phyloP scores from a whole-genome alignment of 1,140 invertebrate species.

The Aphelenchoides fujianensis region DNA sequence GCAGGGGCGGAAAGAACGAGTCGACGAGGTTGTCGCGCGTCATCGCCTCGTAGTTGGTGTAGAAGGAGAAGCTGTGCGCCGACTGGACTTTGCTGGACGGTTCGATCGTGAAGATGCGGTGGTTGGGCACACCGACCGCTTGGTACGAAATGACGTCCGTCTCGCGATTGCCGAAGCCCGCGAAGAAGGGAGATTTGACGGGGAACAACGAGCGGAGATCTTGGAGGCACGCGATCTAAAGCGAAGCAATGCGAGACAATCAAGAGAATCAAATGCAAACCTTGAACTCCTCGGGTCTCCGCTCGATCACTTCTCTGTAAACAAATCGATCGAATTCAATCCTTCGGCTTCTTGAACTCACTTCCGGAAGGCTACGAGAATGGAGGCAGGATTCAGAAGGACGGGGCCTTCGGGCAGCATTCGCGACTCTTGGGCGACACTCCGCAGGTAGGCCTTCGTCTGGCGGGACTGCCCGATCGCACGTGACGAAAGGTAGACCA shows the following conservation, averaged over 20 bases:
- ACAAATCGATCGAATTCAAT: too few species aligned
- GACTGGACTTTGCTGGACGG: slow-evolving; percentile 85
- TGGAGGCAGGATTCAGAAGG: slow-evolving; percentile 89
- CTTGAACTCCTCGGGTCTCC: slow-evolving; percentile 98
- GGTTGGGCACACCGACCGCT: slow-evolving; percentile 90
- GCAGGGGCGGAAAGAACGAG: slow-evolving; percentile 58
- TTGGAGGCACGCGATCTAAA: slow-evolving; percentile 81
- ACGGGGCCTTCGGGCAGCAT: slow-evolving; percentile 91
- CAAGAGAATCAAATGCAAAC: background rate
- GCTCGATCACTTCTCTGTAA: slow-evolving; percentile 93
- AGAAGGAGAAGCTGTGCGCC: slow-evolving; percentile 51
- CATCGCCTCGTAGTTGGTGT: slow-evolving; percentile 53
- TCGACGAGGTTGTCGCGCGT: slow-evolving; percentile 55
- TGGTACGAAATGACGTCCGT: slow-evolving; percentile 94
- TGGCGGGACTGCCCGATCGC: slow-evolving; percentile 84
- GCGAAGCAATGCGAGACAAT: background rate
- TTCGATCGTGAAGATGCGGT: slow-evolving; percentile 97
- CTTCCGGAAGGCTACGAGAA: slow-evolving; percentile 90
- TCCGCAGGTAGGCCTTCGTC: slow-evolving; percentile 90
- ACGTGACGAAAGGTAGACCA: slow-evolving; percentile 81
- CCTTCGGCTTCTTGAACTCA: too few species aligned
- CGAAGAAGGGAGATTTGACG: slow-evolving; percentile 84
- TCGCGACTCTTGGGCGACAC: slow-evolving; percentile 85
- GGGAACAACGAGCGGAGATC: slow-evolving; percentile 93
- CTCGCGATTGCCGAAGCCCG: slow-evolving; percentile 86